phyloP scores from a whole-genome alignment of 1,140 invertebrate species.

The Drosophila repletoides region DNA sequence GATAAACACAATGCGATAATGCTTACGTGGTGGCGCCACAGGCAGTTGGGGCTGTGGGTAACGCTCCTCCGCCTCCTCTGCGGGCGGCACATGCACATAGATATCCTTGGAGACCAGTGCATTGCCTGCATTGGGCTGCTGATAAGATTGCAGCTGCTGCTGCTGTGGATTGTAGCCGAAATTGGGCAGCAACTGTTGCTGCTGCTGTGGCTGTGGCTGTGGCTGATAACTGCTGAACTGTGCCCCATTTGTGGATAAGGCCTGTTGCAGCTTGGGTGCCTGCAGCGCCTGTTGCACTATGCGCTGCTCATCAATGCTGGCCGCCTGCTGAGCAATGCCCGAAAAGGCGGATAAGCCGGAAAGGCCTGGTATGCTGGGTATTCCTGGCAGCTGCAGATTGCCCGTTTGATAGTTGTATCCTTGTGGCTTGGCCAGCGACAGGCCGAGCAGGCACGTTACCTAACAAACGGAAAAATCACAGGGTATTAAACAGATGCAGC shows the following conservation, averaged over 20 bases:
- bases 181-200: constrained; percentile 16
- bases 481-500: background rate
- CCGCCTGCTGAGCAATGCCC: constrained; percentile 20
- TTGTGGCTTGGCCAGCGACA: constrained; percentile 60
- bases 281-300: constrained; percentile 60
- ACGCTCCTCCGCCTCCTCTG: constrained; percentile 55
- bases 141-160: constrained; percentile 13
- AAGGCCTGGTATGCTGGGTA: constrained; percentile 1
- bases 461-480: constrained; percentile 42
- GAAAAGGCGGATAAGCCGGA: background rate
- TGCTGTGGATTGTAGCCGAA: constrained; percentile 29
- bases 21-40: constrained; percentile 86
- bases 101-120: constrained; percentile 75
- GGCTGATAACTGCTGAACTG: constrained; percentile 12
- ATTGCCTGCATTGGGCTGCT: constrained; percentile 3
- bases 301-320: constrained; percentile 39
- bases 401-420: constrained; percentile 72
- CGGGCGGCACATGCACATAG: constrained; percentile 78
- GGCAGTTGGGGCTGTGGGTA: constrained; percentile 45
- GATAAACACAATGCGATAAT: constrained; percentile 94
- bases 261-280: constrained; percentile 46
- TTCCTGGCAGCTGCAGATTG: constrained; percentile 40
- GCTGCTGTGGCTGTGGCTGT: background rate
- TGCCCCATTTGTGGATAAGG: constrained; percentile 14
- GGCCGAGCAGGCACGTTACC: constrained; percentile 61